Conservation (phyloP, 2,113 vertebrate species). For the Cyanistes caeruleus region DNA sequence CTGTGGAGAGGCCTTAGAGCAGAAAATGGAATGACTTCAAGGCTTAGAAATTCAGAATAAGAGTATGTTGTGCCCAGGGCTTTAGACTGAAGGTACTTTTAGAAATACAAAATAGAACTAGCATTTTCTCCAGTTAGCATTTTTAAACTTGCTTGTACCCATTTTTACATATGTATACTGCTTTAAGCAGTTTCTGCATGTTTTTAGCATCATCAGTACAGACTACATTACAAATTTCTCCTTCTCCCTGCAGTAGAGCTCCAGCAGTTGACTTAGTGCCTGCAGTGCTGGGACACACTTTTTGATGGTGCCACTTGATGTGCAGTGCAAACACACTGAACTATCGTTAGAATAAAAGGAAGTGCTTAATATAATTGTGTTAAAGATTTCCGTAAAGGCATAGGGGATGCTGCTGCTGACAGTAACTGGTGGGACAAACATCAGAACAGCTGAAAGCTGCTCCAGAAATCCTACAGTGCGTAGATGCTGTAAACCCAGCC, state of each 20-base stretch:
- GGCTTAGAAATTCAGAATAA: not conserved
- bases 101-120: not conserved
- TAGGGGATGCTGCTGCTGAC: not conserved
- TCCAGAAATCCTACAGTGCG: not conserved
- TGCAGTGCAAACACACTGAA: not conserved
- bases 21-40: slow-evolving; percentile 4
- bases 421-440: not conserved
- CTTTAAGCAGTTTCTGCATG: not conserved
- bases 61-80: not conserved
- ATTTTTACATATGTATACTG: not conserved
- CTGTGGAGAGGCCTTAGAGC: not conserved
- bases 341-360: slow-evolving; percentile 19
- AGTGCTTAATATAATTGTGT: slow-evolving; percentile 1
- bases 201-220: not conserved
- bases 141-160: not conserved
- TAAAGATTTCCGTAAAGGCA: slow-evolving; percentile 12
- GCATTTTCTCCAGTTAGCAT: not conserved
- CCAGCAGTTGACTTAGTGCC: not conserved
- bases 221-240: not conserved
- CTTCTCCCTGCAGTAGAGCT: not conserved
- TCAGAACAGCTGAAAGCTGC: not conserved
- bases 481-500: not conserved
- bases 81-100: not conserved
- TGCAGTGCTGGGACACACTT: not conserved
- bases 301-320: not conserved